These are phyloP conservation scores for Eudyptes chrysolophus DNA, from an alignment of 2,113 vertebrate species.

Conservation along the genomic window DNA sequence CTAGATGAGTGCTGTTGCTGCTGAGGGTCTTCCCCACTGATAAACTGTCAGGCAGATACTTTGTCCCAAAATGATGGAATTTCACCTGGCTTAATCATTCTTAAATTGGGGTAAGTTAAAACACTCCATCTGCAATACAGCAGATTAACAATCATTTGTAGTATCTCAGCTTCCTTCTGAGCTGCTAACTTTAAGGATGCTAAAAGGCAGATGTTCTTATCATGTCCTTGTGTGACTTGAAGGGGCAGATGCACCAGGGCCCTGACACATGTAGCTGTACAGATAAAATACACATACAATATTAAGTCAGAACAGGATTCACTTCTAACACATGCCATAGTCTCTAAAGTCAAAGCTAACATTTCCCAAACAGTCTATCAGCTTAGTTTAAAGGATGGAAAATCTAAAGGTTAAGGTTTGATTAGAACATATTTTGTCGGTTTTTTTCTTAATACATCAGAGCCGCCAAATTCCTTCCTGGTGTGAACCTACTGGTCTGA, in stretches of 20 bases:
- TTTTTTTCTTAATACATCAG: not conserved
- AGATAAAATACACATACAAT: not conserved
- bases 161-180: not conserved
- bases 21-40: not conserved
- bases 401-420: conserved; percentile 20
- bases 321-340: not conserved
- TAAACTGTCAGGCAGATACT: not conserved
- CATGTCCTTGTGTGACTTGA: not conserved
- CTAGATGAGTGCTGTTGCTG: not conserved
- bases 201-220: conserved; percentile 13
- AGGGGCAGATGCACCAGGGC: not conserved
- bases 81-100: not conserved
- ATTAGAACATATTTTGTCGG: not conserved
- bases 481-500: not conserved
- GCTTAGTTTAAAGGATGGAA: not conserved
- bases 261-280: not conserved
- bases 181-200: not conserved
- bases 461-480: not conserved
- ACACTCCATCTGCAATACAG: not conserved
- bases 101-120: not conserved
- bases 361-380: not conserved
- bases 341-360: conserved; percentile 33
- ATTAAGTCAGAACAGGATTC: conserved; percentile 19
- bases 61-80: not conserved
- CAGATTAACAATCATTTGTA: not conserved